phyloP scores from a whole-genome alignment of 2,113 vertebrate species.

The Ageneiosus marmoratus region DNA sequence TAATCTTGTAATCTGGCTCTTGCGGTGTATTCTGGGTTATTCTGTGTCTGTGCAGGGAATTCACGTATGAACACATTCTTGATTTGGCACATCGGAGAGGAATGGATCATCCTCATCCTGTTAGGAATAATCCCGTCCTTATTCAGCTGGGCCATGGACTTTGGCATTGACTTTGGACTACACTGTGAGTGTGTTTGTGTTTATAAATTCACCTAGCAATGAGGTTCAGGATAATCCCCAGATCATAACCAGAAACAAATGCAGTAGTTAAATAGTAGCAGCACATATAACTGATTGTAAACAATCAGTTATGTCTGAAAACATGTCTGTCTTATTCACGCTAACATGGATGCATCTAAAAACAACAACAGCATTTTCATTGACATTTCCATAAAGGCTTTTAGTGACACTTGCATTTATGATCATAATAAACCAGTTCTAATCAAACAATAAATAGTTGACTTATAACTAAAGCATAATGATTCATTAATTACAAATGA shows the following conservation, averaged over 20 bases:
- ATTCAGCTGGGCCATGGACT: slow-evolving; percentile 43
- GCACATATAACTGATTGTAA: not conserved
- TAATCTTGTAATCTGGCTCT: not conserved
- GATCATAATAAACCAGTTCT: not conserved
- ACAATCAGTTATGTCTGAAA: not conserved
- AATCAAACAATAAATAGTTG: not conserved
- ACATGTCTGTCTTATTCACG: not conserved
- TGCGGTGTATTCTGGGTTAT: slow-evolving; percentile 27
- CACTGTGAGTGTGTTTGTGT: slow-evolving; percentile 32
- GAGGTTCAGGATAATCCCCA: not conserved
- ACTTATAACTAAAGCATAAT: not conserved
- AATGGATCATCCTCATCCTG: slow-evolving; percentile 45
- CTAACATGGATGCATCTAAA: not conserved
- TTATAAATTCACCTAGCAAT: not conserved
- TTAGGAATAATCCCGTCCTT: slow-evolving; percentile 20
- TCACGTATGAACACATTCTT: slow-evolving; percentile 8
- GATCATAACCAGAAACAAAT: not conserved
- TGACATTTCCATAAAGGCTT: too few relatives aligned
- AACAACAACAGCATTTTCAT: too few relatives aligned
- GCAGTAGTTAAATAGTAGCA: not conserved
- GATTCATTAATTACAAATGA: not conserved
- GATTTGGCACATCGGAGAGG: slow-evolving; percentile 35
- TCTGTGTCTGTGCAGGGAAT: not conserved
- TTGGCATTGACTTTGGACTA: slow-evolving; percentile 41
- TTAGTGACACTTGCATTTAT: too few relatives aligned